Conservation (phyloP, 1,140 invertebrate genomes). For the Pseudomyrmex pallidus region DNA sequence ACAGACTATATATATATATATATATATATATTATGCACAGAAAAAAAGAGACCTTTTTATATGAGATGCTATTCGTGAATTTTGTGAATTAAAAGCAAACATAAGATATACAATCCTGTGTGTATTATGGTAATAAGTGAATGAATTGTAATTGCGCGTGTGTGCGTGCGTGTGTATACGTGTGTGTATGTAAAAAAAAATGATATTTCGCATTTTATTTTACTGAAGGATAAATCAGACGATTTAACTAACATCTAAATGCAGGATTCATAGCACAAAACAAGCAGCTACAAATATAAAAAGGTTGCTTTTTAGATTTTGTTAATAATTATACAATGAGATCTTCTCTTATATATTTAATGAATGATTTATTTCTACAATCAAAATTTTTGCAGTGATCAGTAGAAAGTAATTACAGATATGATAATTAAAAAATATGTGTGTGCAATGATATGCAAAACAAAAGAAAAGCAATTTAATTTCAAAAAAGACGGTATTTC, state of each 20-base stretch:
- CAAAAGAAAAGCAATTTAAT: conserved; percentile 3
- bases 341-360: conserved; percentile 17
- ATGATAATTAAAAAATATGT: neutral
- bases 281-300: conserved; percentile 36
- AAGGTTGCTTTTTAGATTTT: conserved; percentile 13
- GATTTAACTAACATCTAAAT: conserved; percentile 38
- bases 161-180: no score
- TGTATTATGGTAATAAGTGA: conserved; percentile 72
- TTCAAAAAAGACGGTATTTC: neutral
- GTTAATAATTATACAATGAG: neutral
- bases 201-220: conserved; percentile 78
- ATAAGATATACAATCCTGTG: conserved; percentile 70
- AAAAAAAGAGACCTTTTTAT: conserved; percentile 70
- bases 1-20: conserved; percentile 52
- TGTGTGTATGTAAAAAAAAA: conserved; percentile 20
- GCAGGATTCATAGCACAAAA: conserved; percentile 72
- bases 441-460: neutral
- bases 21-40: conserved; percentile 44
- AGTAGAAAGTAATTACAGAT: no score
- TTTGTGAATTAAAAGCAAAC: conserved; percentile 75
- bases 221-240: conserved; percentile 65
- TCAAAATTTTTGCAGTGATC: neutral
- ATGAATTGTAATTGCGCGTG: conserved; percentile 66
- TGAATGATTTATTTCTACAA: conserved; percentile 2
- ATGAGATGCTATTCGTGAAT: conserved; percentile 74